These are phyloP conservation scores for Dicerorhinus sumatrensis DNA, from an alignment of 2,113 vertebrate species.

Conservation along the genomic window DNA sequence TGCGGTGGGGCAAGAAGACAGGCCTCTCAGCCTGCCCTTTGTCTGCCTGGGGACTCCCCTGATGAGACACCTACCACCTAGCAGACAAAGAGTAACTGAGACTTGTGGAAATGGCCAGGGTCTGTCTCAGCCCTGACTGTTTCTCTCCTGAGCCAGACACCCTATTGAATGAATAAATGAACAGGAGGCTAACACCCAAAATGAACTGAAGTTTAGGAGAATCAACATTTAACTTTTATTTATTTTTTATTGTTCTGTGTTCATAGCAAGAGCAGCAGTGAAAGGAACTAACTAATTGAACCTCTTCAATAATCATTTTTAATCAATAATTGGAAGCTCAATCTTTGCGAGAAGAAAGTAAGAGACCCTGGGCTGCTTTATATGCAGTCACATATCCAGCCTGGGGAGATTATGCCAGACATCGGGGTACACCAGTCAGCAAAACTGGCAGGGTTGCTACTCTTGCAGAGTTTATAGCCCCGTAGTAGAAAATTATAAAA, in stretches of 20 bases:
- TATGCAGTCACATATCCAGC: background rate
- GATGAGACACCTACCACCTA: background rate
- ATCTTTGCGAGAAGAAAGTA: background rate
- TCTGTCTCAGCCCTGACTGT: background rate
- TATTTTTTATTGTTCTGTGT: background rate
- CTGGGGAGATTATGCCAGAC: too few relatives aligned
- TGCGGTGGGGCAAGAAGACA: background rate
- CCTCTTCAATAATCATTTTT: background rate
- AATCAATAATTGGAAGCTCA: background rate
- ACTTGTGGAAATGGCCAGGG: background rate
- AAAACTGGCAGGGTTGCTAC: background rate
- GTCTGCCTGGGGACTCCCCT: background rate
- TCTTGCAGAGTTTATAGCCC: background rate
- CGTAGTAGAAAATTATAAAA: background rate
- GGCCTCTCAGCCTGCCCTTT: background rate
- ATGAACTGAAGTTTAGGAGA: background rate
- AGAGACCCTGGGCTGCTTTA: accelerated
- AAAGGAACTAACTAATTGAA: background rate
- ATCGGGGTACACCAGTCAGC: accelerated
- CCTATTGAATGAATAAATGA: background rate
- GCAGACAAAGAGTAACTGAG: background rate
- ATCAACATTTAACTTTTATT: background rate
- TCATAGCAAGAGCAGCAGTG: background rate
- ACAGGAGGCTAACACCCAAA: background rate
- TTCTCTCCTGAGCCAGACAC: background rate